Percentiles rank a stretch among this genome's conserved stretches.
Evolutionary conservation across 2,113 vertebrate genomes (phyloP).

Genomic region (Cacatua alba): DNA sequence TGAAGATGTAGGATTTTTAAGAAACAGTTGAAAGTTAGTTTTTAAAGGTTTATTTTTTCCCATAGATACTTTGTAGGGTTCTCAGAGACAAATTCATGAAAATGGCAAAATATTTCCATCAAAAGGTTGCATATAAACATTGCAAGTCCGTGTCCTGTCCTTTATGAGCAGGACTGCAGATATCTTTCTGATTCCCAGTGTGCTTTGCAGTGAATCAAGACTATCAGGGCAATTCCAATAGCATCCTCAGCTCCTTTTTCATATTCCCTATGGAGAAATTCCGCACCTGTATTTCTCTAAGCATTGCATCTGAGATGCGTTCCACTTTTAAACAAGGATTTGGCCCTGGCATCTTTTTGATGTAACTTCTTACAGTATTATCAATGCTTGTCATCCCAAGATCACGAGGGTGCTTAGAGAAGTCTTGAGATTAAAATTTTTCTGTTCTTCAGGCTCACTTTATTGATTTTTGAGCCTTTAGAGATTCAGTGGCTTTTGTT

Average conservation of each 20-base stretch:
- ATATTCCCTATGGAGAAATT: neutral
- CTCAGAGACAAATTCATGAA: neutral
- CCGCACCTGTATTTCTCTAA: neutral
- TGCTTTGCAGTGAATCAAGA: neutral
- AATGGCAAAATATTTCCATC: neutral
- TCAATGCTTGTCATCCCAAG: neutral
- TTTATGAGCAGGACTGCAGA: neutral
- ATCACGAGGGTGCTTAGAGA: constrained; percentile 1
- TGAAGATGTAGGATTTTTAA: neutral
- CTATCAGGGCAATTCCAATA: neutral
- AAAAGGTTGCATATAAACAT: neutral
- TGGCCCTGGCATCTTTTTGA: neutral
- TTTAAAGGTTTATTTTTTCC: neutral
- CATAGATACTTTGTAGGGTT: neutral
- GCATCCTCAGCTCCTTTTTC: neutral
- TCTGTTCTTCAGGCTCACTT: neutral
- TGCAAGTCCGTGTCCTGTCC: neutral
- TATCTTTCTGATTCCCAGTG: neutral
- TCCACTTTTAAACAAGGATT: neutral
- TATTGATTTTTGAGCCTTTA: constrained; percentile 36
- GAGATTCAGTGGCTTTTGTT: neutral
- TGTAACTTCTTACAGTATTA: neutral
- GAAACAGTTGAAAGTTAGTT: neutral
- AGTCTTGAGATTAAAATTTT: neutral
- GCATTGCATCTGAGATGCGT: neutral